phyloP scores from a whole-genome alignment of 1,140 invertebrate genomes.

The Megalonaias nervosa region DNA sequence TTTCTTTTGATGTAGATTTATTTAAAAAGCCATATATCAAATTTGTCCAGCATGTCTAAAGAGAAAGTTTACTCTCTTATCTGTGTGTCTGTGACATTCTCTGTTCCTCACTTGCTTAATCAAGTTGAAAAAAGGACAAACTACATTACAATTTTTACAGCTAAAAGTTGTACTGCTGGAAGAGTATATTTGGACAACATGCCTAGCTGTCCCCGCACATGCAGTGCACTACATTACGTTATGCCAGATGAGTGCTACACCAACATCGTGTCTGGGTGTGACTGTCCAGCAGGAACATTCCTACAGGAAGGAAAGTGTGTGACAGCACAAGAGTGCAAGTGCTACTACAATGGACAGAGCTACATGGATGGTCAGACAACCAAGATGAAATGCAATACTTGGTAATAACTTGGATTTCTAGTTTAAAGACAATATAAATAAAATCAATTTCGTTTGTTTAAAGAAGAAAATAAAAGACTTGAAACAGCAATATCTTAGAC shows the following conservation, averaged over 20 bases:
- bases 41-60: too few species aligned
- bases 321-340: slow-evolving; percentile 27
- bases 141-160: too few species aligned
- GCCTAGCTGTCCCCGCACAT: slow-evolving; percentile 25
- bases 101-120: too few species aligned
- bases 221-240: slow-evolving; percentile 22
- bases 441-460: slow-evolving; percentile 2
- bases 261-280: slow-evolving; percentile 27
- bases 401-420: slow-evolving; percentile 9
- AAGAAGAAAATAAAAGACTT: not conserved
- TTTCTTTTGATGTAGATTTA: too few species aligned
- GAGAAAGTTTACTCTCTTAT: too few species aligned
- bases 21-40: too few species aligned
- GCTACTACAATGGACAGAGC: slow-evolving; percentile 26
- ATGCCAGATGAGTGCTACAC: slow-evolving; percentile 22
- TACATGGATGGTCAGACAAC: slow-evolving; percentile 18
- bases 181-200: too few species aligned
- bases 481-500: too few species aligned
- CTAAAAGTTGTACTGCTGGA: too few species aligned
- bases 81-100: too few species aligned
- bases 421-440: not conserved
- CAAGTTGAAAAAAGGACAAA: too few species aligned
- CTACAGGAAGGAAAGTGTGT: slow-evolving; percentile 39
- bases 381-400: slow-evolving; percentile 34
- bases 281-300: slow-evolving; percentile 21